Evolutionary conservation across 2,888 invertebrate species (phyloP).

Genomic region (Arrhopalites spinosus): DNA sequence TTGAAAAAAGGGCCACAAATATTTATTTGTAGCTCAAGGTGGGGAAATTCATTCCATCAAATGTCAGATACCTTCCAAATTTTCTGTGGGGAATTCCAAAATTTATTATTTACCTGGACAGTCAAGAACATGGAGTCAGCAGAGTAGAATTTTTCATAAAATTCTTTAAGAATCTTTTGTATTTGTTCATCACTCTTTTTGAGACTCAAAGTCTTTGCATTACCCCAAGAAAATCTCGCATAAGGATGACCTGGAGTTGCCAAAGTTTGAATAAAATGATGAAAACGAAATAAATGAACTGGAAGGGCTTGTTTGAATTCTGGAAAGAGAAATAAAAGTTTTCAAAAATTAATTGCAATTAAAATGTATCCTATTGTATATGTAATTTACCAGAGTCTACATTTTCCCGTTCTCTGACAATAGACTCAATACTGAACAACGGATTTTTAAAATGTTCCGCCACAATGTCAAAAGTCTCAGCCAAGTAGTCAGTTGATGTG

Average conservation of each 20-base stretch:
- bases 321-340: background rate
- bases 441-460: conserved; percentile 9
- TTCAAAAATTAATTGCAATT: background rate
- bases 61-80: no score
- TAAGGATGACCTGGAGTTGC: conserved; percentile 21
- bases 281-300: conserved; percentile 23
- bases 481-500: conserved; percentile 16
- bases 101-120: conserved; percentile 1
- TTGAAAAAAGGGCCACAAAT: no score
- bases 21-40: no score
- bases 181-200: background rate
- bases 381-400: conserved; percentile 20
- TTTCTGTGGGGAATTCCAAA: no score
- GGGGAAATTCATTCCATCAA: no score
- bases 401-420: conserved; percentile 21
- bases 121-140: conserved; percentile 4
- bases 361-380: background rate
- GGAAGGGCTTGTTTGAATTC: conserved; percentile 25
- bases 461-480: conserved; percentile 20
- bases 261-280: conserved; percentile 25
- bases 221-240: conserved; percentile 22
- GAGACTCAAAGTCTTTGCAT: conserved; percentile 8
- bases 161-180: background rate
- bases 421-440: background rate
- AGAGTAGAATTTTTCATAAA: background rate